Conservation (phyloP, 2,888 invertebrate species). For the Leptinotarsa tumamoca region DNA sequence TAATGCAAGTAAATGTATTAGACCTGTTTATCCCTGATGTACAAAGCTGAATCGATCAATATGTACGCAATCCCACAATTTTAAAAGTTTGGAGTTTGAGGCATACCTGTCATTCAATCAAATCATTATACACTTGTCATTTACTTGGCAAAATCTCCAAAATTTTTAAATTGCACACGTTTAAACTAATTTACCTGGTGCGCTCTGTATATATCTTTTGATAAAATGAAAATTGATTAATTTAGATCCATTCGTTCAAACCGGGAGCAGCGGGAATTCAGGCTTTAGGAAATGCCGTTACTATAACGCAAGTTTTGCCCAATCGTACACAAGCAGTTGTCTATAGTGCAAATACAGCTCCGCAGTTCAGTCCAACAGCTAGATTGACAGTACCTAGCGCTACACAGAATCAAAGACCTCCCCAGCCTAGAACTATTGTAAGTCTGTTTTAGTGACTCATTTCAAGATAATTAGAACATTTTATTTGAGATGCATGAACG, state of each 20-base stretch:
- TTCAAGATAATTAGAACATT: too few species aligned
- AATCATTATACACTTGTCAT: too few species aligned
- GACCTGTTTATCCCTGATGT: too few species aligned
- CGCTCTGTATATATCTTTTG: slow-evolving; percentile 11
- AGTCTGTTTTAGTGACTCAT: slow-evolving; percentile 27
- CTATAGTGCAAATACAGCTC: slow-evolving; percentile 59
- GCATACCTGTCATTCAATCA: too few species aligned
- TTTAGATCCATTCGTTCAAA: slow-evolving; percentile 60
- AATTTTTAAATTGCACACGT: too few species aligned
- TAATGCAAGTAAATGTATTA: too few species aligned
- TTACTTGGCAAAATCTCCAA: too few species aligned
- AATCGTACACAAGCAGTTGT: slow-evolving; percentile 64
- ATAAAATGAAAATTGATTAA: slow-evolving; percentile 18
- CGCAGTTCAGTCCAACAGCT: slow-evolving; percentile 58
- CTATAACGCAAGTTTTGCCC: slow-evolving; percentile 64
- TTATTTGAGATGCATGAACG: too few species aligned
- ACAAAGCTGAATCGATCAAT: too few species aligned
- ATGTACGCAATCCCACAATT: too few species aligned
- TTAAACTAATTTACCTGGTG: too few species aligned
- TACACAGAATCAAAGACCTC: slow-evolving; percentile 52
- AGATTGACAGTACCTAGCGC: slow-evolving; percentile 61
- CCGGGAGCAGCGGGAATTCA: slow-evolving; percentile 60
- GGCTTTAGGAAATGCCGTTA: slow-evolving; percentile 61
- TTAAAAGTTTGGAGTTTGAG: too few species aligned
- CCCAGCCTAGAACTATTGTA: slow-evolving; percentile 58